Percentiles rank a stretch among this genome's conserved stretches.
These are phyloP conservation scores for Albula glossodonta DNA, from an alignment of 2,113 vertebrate species.

Conservation along the genomic window DNA sequence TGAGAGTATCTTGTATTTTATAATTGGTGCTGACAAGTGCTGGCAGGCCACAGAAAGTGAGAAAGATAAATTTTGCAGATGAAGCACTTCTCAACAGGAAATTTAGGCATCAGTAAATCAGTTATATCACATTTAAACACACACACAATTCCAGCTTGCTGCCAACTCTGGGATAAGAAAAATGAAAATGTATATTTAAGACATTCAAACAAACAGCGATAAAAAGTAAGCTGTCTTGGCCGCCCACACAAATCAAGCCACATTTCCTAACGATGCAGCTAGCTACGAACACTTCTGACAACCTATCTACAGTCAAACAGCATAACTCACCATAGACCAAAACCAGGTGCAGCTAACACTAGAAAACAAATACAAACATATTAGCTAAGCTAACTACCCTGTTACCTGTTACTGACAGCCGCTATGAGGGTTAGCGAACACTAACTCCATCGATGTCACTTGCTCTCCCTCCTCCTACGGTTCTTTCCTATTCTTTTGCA, in stretches of 20 bases:
- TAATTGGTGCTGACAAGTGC: background rate
- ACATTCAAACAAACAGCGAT: background rate
- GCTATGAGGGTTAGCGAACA: background rate
- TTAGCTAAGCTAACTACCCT: background rate
- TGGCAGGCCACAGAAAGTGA: background rate
- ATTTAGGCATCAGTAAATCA: background rate
- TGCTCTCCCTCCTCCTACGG: background rate
- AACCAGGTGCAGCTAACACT: background rate
- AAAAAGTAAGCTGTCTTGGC: background rate
- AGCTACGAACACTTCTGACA: background rate
- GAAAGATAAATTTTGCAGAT: background rate
- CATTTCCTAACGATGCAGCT: background rate
- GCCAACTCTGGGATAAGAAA: background rate
- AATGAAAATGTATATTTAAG: background rate
- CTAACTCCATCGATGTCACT: constrained; percentile 3
- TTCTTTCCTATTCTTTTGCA: background rate
- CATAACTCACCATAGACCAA: background rate
- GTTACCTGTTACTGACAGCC: background rate
- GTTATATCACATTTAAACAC: background rate
- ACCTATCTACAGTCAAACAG: background rate
- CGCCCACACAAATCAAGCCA: background rate
- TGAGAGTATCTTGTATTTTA: background rate
- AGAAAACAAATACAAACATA: background rate
- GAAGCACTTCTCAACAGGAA: background rate
- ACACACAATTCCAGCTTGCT: background rate